These are phyloP conservation scores for Mystacornis crossleyi DNA, from an alignment of 2,113 vertebrate genomes.

Conservation along the genomic window DNA sequence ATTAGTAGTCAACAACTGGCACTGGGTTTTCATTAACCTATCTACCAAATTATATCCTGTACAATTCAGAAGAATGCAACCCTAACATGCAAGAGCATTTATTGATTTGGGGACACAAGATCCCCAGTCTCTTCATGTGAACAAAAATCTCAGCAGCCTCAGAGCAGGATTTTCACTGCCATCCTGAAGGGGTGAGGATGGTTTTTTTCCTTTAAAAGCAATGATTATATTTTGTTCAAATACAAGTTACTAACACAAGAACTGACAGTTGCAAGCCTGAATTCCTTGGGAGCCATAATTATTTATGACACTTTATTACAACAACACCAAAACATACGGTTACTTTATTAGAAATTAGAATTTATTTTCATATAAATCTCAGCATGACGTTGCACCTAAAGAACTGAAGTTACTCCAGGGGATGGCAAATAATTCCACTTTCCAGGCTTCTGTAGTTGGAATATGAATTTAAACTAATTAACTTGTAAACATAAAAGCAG, in stretches of 20 bases:
- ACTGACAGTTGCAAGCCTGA: slow-evolving; percentile 48
- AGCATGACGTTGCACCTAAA: slow-evolving; percentile 53
- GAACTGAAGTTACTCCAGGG: slow-evolving; percentile 61
- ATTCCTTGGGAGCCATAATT: slow-evolving; percentile 66
- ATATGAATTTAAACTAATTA: slow-evolving; percentile 58
- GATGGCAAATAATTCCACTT: slow-evolving; percentile 61
- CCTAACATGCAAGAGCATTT: neutral
- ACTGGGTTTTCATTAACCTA: neutral
- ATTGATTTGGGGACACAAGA: neutral
- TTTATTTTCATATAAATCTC: slow-evolving; percentile 73
- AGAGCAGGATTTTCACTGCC: neutral
- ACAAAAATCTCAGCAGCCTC: neutral
- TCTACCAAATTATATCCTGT: neutral
- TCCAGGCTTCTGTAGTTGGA: slow-evolving; percentile 3
- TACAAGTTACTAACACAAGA: slow-evolving; percentile 13
- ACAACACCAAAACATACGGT: slow-evolving; percentile 66
- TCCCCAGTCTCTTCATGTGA: neutral
- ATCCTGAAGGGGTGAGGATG: neutral
- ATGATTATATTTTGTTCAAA: slow-evolving; percentile 9
- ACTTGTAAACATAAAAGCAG: slow-evolving; percentile 38
- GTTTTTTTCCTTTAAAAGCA: neutral
- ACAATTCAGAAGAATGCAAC: neutral
- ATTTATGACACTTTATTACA: slow-evolving; percentile 66
- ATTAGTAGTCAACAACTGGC: neutral
- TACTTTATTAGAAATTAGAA: slow-evolving; percentile 75